phyloP scores from a whole-genome alignment of 2,888 invertebrate genomes.

The Rhyacophila evoluta region DNA sequence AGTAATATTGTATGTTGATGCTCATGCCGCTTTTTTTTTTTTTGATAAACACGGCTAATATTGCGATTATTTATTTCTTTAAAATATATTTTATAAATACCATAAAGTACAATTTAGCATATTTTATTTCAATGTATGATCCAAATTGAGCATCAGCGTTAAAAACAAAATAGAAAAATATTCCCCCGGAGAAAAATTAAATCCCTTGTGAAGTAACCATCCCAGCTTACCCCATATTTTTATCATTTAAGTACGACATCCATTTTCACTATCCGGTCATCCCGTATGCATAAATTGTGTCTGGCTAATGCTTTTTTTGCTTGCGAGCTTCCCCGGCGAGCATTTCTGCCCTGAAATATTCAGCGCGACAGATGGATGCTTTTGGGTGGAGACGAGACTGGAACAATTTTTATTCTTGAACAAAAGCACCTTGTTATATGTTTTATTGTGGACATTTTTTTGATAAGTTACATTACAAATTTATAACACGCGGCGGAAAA shows the following conservation, averaged over 20 bases:
- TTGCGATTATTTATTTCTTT: too few relatives aligned
- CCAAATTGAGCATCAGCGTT: too few relatives aligned
- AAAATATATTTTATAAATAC: too few relatives aligned
- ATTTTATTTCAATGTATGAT: too few relatives aligned
- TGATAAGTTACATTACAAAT: neutral
- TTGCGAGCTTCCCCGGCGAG: constrained; percentile 3
- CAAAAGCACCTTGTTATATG: neutral
- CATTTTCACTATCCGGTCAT: constrained; percentile 24
- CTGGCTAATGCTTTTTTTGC: constrained; percentile 22
- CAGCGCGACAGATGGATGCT: constrained; percentile 14
- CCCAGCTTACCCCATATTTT: neutral
- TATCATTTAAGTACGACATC: constrained; percentile 22
- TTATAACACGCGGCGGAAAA: neutral
- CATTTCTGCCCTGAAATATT: constrained; percentile 14
- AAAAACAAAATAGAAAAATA: too few relatives aligned
- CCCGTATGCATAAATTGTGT: constrained; percentile 19
- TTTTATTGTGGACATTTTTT: constrained; percentile 19
- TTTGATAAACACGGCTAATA: too few relatives aligned
- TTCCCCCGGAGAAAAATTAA: neutral
- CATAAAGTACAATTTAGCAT: too few relatives aligned
- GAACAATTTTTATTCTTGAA: neutral
- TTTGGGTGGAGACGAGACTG: neutral
- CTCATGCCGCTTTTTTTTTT: too few relatives aligned
- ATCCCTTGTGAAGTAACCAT: neutral
- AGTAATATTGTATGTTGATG: too few relatives aligned